These are phyloP conservation scores for Cardiocondyla obscurior DNA, from an alignment of 1,140 invertebrate genomes.

Conservation along the genomic window DNA sequence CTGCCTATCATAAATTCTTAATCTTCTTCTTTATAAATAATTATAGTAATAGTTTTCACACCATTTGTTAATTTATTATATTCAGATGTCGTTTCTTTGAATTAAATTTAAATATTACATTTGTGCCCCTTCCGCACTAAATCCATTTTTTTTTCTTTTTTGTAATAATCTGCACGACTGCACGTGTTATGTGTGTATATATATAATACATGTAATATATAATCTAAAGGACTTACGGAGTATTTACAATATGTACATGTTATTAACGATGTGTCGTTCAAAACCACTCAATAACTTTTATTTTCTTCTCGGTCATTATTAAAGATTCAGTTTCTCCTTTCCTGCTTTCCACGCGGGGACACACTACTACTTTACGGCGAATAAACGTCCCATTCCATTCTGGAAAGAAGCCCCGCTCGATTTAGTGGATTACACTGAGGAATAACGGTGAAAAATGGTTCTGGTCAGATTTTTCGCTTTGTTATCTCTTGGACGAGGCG, in stretches of 20 bases:
- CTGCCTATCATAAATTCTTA: conserved; percentile 82
- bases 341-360: conserved; percentile 20
- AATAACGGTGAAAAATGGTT: conserved; percentile 59
- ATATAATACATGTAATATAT: conserved; percentile 77
- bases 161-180: conserved; percentile 79
- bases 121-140: conserved; percentile 83
- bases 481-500: conserved; percentile 11
- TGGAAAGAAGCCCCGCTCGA: conserved; percentile 54
- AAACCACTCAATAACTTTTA: conserved; percentile 67
- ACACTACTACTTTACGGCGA: conserved; percentile 14
- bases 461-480: conserved; percentile 65
- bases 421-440: conserved; percentile 38
- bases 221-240: conserved; percentile 79
- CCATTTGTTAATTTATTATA: conserved; percentile 82
- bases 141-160: no score
- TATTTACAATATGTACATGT: conserved; percentile 83
- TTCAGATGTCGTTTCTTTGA: conserved; percentile 75
- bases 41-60: conserved; percentile 83
- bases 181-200: conserved; percentile 77
- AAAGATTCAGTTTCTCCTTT: conserved; percentile 49
- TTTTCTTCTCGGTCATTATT: conserved; percentile 49
- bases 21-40: conserved; percentile 82
- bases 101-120: conserved; percentile 82
- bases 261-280: conserved; percentile 74
- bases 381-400: not conserved